Base-by-base conservation (phyloP, 2,888 invertebrate genomes). In the Chymomyza amoena region DNA sequence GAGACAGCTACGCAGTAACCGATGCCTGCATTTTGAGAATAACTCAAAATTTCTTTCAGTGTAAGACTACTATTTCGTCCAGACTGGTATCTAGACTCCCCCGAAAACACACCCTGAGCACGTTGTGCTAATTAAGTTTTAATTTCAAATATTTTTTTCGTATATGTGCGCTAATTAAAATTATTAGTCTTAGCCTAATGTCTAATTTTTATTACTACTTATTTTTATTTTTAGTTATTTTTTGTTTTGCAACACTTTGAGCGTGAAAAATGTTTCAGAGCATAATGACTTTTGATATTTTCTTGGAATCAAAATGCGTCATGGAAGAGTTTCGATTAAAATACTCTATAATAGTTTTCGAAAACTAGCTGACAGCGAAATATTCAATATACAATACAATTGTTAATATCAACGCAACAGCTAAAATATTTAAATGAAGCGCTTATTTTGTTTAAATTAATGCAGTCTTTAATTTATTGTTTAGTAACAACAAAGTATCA, bases 71-170 rank as follows among this genome's bases (percentile, higher is more conserved):
- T 56, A 6, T 15, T 18, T 9, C 25, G 6, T 7, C 28, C 18
- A 20, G 25, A 10, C 57, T 57, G 57, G 1, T 2, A 57, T 25
- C 25, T 15, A 57, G 20, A 57, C 20, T 18, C 25, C 57, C 25
- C 57, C 18, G 18, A 18, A 6, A 57, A 57, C 13, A 72, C 75
- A 61, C 72, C 75, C 39, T 25, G 18, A 15, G 61, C 72, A 68
- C 66, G 61, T 68, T 64, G 57, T 70, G 75, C 60, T 84, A 80
- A 87, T 84, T 72, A 64, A 70, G 20, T 25, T 57, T 57, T 18
- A 78, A 57, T 63, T 68, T 68, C 62, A 52, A 50, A 50, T 64
- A 52, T 59, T 65, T 73, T 65, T 73, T 57, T 67, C 61, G 20
- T 25, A 25, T 25, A 13, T 25, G 2, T 18, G 59, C 66, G 78